Evolutionary conservation across 2,113 vertebrate genomes (phyloP).

Genomic region (Etheostoma spectabile): DNA sequence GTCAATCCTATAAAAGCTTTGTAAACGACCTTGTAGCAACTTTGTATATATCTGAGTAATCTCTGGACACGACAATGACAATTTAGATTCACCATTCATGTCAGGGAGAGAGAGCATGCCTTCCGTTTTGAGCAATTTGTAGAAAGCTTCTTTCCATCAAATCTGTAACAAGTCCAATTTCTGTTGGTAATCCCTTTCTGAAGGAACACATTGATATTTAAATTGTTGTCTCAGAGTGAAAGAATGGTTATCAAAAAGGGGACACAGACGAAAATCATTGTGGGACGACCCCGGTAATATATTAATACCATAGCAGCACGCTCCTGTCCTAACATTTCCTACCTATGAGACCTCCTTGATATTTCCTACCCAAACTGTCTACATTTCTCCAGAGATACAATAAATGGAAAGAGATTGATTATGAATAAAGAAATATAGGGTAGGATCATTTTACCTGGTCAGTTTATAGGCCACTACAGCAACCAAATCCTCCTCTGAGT

Average conservation of each 20-base stretch:
- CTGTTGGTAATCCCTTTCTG: constrained; percentile 65
- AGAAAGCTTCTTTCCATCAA: constrained; percentile 56
- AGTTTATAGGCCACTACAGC: not conserved
- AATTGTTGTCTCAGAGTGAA: constrained; percentile 65
- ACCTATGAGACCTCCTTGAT: too few relatives aligned
- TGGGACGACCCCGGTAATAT: constrained; percentile 50
- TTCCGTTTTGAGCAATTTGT: constrained; percentile 63
- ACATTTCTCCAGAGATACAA: not conserved
- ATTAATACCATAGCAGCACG: constrained; percentile 36
- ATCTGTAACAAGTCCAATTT: constrained; percentile 71
- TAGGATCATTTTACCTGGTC: constrained; percentile 1
- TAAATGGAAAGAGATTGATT: constrained; percentile 7
- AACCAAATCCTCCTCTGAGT: not conserved
- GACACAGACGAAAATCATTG: constrained; percentile 68
- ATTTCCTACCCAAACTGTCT: not conserved
- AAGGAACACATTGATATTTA: constrained; percentile 71
- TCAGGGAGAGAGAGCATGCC: constrained; percentile 37
- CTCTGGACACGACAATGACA: constrained; percentile 4
- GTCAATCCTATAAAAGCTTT: not conserved
- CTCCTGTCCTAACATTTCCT: not conserved
- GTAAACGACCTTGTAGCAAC: not conserved
- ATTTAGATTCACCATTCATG: constrained; percentile 46
- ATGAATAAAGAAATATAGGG: not conserved
- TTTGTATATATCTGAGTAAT: not conserved
- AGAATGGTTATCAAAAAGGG: constrained; percentile 67